Evolutionary conservation across 2,888 invertebrate genomes (phyloP).

Genomic region (Volucella inanis): DNA sequence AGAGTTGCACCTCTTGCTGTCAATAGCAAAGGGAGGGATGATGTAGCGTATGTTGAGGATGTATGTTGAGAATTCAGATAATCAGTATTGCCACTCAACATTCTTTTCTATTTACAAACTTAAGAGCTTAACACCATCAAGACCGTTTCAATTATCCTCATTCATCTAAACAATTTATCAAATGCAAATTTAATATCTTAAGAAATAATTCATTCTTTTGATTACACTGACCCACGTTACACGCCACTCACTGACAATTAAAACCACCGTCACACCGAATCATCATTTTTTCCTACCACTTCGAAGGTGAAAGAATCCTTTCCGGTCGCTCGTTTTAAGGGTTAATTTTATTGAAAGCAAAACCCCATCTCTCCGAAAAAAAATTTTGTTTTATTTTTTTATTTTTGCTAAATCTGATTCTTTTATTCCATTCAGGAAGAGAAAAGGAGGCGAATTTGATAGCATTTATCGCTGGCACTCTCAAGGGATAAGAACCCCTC

Average conservation of each 20-base stretch:
- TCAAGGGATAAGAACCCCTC: not conserved
- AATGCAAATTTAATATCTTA: conserved; percentile 32
- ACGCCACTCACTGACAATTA: conserved; percentile 31
- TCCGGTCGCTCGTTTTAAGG: conserved; percentile 50
- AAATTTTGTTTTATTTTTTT: conserved; percentile 34
- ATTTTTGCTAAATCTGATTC: not conserved
- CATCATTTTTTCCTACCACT: not conserved
- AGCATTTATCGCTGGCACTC: conserved; percentile 32
- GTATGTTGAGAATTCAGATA: no score
- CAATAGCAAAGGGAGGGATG: no score
- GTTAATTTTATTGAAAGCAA: conserved; percentile 28
- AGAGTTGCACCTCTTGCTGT: no score
- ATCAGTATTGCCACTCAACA: no score
- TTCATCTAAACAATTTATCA: conserved; percentile 19
- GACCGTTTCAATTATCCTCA: conserved; percentile 9
- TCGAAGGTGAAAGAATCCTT: conserved; percentile 41
- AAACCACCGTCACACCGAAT: not conserved
- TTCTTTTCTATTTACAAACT: no score
- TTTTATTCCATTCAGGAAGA: not conserved
- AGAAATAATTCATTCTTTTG: conserved; percentile 15
- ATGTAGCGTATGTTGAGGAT: no score
- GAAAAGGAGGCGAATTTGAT: conserved; percentile 23
- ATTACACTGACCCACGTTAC: conserved; percentile 3
- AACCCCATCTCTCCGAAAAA: not conserved
- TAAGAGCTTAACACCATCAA: not conserved